Base-by-base conservation (phyloP, 2,113 vertebrate genomes). In the Melanotaenia duboulayi region DNA sequence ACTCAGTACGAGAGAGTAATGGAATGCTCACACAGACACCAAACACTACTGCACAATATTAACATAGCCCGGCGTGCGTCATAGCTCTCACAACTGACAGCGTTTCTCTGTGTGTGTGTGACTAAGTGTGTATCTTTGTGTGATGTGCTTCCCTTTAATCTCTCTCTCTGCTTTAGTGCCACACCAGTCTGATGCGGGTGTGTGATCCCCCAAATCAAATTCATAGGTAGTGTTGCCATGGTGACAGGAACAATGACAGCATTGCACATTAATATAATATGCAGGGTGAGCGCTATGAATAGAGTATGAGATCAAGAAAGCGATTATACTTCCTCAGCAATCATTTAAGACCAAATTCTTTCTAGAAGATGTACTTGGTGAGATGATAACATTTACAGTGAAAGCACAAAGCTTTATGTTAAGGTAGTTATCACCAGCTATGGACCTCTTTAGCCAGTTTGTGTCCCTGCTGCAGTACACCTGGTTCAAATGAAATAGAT, bases 11-110 rank as follows among this genome's bases (percentile, higher is more conserved):
- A 87, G 87, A 75, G 80, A 71, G 75, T 65, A 54, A 54, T 71
- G 84, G 93, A 94, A 94, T 93, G 91, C 90, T 90, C 91, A 92
- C 80, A 58, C 79, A 89, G 86, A 89, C 71, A 88, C 88, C 87
- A 92, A 85, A 89, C 90, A 86, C 92, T 91, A 84, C 90, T 92
- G 92, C 89, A 91, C 91, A 92, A 92, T 90, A 93, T 93, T 91
- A 94, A 93, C 88, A 77, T 85, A 89, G 86, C 89, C 88, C 89
- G 59, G 92, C 65, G 91, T 94, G 93, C 93, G 93, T 94, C 93
- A 94, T 87, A 81, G 85, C 83, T 70, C 87, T 90, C 91, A 89
- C 90, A 92, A 89, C 89, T 93, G 90, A 93, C 89, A 73, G 73
- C 35, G 73, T 64, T 72, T 82, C 73, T 86, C 62, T 14, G 67